Evolutionary conservation across 2,888 invertebrate species (phyloP), one percentile per base, ranked within the genome.

Genomic region (Papilio protenor): DNA sequence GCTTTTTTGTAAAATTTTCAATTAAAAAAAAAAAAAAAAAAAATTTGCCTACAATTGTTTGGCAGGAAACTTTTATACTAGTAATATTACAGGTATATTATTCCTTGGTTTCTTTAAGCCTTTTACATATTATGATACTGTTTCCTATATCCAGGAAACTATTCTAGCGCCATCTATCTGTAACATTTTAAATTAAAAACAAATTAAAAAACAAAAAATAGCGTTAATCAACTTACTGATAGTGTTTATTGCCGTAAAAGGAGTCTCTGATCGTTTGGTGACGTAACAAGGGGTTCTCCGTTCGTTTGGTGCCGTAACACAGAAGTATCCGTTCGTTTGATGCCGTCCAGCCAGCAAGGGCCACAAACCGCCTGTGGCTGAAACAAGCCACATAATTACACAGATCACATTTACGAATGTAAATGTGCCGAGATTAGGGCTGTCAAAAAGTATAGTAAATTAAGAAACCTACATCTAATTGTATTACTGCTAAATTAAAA

Each of bases 401-500:
- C 87, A 89, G 89, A 92, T 92, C 93, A 92, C 91, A 92, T 93
- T 92, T 91, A 92, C 91, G 86, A 91, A 92, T 92, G 91, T 92
- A 91, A 92, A 92, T 91, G 89, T 86, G 86, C 81, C 84, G 45
- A 57, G 33, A 23, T 52, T 70, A 77, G 77, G 77, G 77, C n/a
- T 77, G 77, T 57, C 76, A 18, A 21, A 21, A 21, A 57, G 27
- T 11, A 21, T 4, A 21, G 2, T 57, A 21, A 57, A 57, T 57
- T 57, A 57, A 57, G 14, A 11, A 10, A 57, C 21, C 21, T 57
- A 33, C 33, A 10, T 55, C n/a, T n/a, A 55, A n/a, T n/a, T n/a
- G n/a, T n/a, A 4, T n/a, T n/a, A 55, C 6, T 55, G n/a, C 12
- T 6, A 55, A 55, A 57, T 57, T 57, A 21, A 2, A 57, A 21